Conservation (phyloP, 2,797 vertebrate species). For the Pitangus sulphuratus region DNA sequence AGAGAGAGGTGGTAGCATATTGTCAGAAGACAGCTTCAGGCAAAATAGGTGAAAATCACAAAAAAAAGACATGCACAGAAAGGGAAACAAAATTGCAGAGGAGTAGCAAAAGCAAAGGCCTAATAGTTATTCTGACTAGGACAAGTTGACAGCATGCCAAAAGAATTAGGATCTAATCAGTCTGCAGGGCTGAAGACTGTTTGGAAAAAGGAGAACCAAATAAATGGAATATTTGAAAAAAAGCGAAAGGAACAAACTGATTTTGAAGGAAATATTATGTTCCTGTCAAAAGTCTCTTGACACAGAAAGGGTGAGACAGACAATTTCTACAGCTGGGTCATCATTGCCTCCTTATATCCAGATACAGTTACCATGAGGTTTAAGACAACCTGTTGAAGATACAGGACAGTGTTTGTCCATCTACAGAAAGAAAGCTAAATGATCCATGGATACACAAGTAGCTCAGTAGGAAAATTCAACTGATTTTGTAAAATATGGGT, state of each 20-base stretch:
- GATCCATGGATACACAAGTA: fast-evolving
- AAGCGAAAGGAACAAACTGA: slow-evolving; percentile 60
- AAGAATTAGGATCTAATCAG: slow-evolving; percentile 77
- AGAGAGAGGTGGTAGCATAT: slow-evolving; percentile 65
- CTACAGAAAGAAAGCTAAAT: neutral
- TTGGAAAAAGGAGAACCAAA: slow-evolving; percentile 57
- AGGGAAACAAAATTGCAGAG: slow-evolving; percentile 71
- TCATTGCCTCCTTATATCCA: slow-evolving; percentile 23
- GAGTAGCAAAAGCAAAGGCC: slow-evolving; percentile 60
- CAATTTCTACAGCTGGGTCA: slow-evolving; percentile 56
- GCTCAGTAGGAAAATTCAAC: neutral
- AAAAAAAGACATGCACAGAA: slow-evolving; percentile 60
- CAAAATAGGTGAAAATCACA: slow-evolving; percentile 76
- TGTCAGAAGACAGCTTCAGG: slow-evolving; percentile 72
- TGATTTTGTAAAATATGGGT: neutral
- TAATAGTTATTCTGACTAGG: slow-evolving; percentile 68
- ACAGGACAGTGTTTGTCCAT: neutral
- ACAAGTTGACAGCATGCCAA: slow-evolving; percentile 71
- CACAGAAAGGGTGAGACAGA: slow-evolving; percentile 67
- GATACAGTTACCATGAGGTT: slow-evolving; percentile 8
- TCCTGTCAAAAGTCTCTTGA: slow-evolving; percentile 72
- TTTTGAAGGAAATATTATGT: slow-evolving; percentile 75
- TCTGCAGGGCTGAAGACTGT: slow-evolving; percentile 39
- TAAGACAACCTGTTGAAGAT: neutral
- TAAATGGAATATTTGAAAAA: slow-evolving; percentile 57